phyloP scores from a whole-genome alignment of 2,113 vertebrate genomes.

The Diadophis punctatus region DNA sequence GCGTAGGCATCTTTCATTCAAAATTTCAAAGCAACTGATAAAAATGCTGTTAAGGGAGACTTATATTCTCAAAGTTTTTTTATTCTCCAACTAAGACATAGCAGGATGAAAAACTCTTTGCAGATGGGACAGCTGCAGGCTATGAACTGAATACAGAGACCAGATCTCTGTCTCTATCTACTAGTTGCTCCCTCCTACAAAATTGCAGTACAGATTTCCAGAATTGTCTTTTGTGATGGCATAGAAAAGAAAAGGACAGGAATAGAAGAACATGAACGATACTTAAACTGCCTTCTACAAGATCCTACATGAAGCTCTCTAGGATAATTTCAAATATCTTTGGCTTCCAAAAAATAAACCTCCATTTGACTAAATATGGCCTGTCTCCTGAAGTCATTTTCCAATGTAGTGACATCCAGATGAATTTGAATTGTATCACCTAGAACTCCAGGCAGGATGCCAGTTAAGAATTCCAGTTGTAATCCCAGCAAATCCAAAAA shows the following conservation, averaged over 20 bases:
- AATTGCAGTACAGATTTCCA: background rate
- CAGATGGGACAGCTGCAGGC: background rate
- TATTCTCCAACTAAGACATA: background rate
- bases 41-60: background rate
- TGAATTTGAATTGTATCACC: background rate
- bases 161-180: constrained; percentile 16
- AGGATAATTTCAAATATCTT: background rate
- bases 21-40: constrained; percentile 25
- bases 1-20: background rate
- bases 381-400: background rate
- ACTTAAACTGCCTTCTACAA: background rate
- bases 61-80: background rate
- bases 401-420: background rate
- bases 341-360: background rate
- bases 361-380: background rate
- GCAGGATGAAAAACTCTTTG: background rate
- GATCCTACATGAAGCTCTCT: background rate
- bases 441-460: background rate
- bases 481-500: background rate
- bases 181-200: constrained; percentile 24
- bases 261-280: background rate
- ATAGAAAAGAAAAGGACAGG: background rate
- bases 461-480: background rate
- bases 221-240: background rate
- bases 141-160: constrained; percentile 8